A percentile compares a stretch with the other conserved stretches of the same genome.
phyloP scores from a whole-genome alignment of 2,797 vertebrate species.

The Eidolon dupreanum region DNA sequence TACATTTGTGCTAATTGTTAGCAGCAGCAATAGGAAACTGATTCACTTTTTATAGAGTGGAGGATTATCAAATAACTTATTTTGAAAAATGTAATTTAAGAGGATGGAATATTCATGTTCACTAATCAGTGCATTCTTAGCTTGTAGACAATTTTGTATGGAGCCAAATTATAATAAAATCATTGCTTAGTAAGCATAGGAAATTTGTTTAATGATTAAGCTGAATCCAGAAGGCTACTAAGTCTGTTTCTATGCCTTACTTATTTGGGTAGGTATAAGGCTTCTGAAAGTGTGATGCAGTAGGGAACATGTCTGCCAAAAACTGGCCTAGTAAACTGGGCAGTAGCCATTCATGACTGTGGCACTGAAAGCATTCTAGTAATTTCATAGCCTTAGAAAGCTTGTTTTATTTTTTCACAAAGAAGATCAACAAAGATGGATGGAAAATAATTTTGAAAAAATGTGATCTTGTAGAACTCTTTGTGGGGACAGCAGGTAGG shows the following conservation, averaged over 20 bases:
- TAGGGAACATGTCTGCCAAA: background rate
- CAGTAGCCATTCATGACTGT: background rate
- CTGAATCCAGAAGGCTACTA: background rate
- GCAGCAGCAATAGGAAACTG: background rate
- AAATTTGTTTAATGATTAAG: background rate
- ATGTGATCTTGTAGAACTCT: background rate
- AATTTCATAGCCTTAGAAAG: background rate
- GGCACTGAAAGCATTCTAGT: background rate
- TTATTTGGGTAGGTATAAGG: background rate
- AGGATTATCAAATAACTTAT: background rate
- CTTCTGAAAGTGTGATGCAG: background rate
- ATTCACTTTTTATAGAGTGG: background rate
- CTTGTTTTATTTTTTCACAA: constrained; percentile 27
- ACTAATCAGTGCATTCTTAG: background rate
- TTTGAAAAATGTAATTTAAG: background rate
- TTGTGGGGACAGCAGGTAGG: background rate
- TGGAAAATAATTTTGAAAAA: background rate
- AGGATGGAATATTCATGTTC: background rate
- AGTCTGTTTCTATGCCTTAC: background rate
- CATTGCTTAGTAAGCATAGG: background rate
- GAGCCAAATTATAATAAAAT: background rate
- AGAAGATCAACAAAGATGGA: background rate
- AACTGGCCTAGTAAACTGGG: background rate
- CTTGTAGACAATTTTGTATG: background rate
- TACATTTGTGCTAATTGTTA: background rate